Conservation (phyloP, 1,140 invertebrate species). For the Lasioglossum albipes region DNA sequence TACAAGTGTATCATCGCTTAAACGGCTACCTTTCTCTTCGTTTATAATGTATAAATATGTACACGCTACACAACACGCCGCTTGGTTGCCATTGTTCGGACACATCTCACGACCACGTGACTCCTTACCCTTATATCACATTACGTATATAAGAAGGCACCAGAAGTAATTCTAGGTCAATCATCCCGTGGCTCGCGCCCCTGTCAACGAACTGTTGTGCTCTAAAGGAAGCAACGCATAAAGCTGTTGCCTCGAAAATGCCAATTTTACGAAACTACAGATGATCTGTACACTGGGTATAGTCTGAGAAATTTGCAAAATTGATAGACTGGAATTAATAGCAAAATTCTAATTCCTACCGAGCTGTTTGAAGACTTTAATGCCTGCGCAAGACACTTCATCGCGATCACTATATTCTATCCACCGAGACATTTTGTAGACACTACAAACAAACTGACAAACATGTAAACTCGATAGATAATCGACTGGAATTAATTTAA, state of each 20-base stretch:
- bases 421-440: neutral
- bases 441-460: neutral
- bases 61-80: constrained; percentile 41
- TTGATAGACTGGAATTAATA: too few relatives aligned
- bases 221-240: constrained; percentile 17
- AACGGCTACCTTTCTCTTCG: constrained; percentile 33
- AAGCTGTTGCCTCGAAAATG: constrained; percentile 4
- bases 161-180: constrained; percentile 56
- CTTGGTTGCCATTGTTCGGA: constrained; percentile 42
- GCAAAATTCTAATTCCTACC: too few relatives aligned
- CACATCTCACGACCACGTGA: constrained; percentile 48
- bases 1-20: constrained; percentile 46
- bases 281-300: too few relatives aligned
- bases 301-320: too few relatives aligned
- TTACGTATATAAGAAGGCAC: constrained; percentile 69
- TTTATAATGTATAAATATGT: constrained; percentile 46
- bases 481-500: constrained; percentile 36
- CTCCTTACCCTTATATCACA: constrained; percentile 69
- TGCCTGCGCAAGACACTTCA: constrained; percentile 12
- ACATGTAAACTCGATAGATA: constrained; percentile 6
- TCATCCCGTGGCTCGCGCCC: constrained; percentile 14
- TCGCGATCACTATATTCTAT: neutral
- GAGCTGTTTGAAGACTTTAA: neutral
- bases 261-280: too few relatives aligned
- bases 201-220: constrained; percentile 22